These are phyloP conservation scores for Caenorhabditis inopinata DNA, from an alignment of 1,140 invertebrate genomes.

Conservation along the genomic window DNA sequence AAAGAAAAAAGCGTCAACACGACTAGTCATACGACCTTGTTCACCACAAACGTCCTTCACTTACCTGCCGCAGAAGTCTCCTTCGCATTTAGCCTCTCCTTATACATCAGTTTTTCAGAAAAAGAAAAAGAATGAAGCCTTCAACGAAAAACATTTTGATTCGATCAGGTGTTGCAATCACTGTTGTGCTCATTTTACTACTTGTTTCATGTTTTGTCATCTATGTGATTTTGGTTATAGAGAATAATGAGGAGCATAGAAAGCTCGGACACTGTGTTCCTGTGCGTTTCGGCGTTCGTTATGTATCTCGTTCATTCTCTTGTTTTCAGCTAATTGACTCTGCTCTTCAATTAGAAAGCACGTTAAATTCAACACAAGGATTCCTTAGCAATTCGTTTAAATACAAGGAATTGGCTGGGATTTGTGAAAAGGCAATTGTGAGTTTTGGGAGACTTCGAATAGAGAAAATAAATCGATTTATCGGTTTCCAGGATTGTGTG, in stretches of 20 bases:
- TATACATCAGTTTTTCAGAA: not conserved
- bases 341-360: not conserved
- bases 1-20: not conserved
- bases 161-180: not conserved
- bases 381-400: not conserved
- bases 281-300: not conserved
- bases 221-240: not conserved
- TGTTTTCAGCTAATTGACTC: not conserved
- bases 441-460: not conserved
- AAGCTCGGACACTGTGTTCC: slow-evolving; percentile 9
- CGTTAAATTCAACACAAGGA: not conserved
- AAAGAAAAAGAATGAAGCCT: not conserved
- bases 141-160: not conserved
- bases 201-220: not conserved
- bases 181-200: not conserved
- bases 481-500: not conserved
- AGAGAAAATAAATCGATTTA: too few relatives aligned
- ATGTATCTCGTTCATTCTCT: too few relatives aligned
- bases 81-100: not conserved
- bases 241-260: not conserved
- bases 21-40: slow-evolving; percentile 5
- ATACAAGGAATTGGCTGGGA: not conserved
- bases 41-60: slow-evolving; percentile 20
- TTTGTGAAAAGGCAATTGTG: not conserved
- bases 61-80: not conserved